A percentile compares a stretch with the other conserved stretches of the same genome.
Conservation (phyloP, 2,888 invertebrate species). For the Eilema griseolum region DNA sequence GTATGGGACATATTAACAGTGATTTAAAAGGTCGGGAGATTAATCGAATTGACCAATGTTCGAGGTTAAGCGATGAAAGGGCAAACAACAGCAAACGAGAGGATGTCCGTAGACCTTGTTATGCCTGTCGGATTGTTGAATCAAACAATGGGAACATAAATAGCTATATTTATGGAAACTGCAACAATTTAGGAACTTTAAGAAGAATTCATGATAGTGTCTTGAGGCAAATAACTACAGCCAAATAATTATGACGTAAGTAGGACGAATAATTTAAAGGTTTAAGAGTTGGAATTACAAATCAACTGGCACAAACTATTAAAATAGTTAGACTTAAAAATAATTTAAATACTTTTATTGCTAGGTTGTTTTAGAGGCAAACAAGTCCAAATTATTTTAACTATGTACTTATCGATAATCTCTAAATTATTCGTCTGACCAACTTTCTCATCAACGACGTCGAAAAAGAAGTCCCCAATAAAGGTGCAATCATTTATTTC, state of each 20-base stretch:
- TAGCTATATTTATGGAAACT: conserved; percentile 32
- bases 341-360: background rate
- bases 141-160: conserved; percentile 42
- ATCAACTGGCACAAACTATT: no score
- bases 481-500: conserved; percentile 43
- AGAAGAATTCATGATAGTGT: conserved; percentile 34
- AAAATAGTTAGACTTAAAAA: background rate
- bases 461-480: conserved; percentile 35
- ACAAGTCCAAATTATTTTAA: conserved; percentile 5
- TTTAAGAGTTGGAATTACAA: no score
- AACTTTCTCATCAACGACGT: conserved; percentile 28
- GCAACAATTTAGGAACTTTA: conserved; percentile 32
- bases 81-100: conserved; percentile 48
- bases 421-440: conserved; percentile 20
- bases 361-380: background rate
- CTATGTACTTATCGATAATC: conserved; percentile 19
- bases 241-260: background rate
- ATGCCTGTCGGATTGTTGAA: conserved; percentile 31
- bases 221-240: background rate
- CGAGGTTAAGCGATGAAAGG: conserved; percentile 47
- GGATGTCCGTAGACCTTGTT: conserved; percentile 55
- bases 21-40: conserved; percentile 43
- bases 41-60: conserved; percentile 50
- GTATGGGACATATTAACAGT: conserved; percentile 37
- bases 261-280: background rate